Evolutionary conservation across 2,888 invertebrate genomes (phyloP).

Genomic region (Harpalus rubripes): DNA sequence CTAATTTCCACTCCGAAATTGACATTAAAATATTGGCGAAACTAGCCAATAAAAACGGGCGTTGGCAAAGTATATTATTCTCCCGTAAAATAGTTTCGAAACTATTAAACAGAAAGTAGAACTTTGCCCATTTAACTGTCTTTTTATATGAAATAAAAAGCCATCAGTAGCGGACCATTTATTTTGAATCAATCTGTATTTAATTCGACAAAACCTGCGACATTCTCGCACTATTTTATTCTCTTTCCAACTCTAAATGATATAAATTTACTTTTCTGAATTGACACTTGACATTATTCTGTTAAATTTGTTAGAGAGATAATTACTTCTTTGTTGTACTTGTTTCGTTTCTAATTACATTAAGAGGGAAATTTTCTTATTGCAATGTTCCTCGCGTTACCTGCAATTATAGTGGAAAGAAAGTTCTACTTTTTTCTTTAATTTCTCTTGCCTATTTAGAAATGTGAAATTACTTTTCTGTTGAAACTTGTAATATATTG

Average conservation of each 20-base stretch:
- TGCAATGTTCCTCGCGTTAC: neutral
- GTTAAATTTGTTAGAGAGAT: slow-evolving; percentile 9
- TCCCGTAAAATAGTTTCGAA: slow-evolving; percentile 12
- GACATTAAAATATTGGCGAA: slow-evolving; percentile 1
- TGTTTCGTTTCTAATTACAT: slow-evolving; percentile 19
- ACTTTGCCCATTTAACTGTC: slow-evolving; percentile 9
- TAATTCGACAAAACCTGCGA: neutral
- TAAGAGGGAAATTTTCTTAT: neutral
- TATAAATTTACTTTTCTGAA: neutral
- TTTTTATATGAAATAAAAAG: neutral
- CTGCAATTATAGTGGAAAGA: neutral
- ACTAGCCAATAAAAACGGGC: slow-evolving; percentile 1
- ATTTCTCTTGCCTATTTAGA: no score
- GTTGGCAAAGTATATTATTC: neutral
- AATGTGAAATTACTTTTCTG: no score
- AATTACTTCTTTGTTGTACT: slow-evolving; percentile 29
- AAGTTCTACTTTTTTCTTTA: no score
- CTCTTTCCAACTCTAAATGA: neutral
- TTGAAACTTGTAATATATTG: no score
- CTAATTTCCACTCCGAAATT: neutral
- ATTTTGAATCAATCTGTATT: slow-evolving; percentile 4
- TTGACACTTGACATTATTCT: slow-evolving; percentile 18
- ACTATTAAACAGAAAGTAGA: slow-evolving; percentile 12
- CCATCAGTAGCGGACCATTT: slow-evolving; percentile 13
- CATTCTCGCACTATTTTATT: neutral